Base-by-base conservation (phyloP, 2,113 vertebrate species). In the Tragelaphus imberbis region DNA sequence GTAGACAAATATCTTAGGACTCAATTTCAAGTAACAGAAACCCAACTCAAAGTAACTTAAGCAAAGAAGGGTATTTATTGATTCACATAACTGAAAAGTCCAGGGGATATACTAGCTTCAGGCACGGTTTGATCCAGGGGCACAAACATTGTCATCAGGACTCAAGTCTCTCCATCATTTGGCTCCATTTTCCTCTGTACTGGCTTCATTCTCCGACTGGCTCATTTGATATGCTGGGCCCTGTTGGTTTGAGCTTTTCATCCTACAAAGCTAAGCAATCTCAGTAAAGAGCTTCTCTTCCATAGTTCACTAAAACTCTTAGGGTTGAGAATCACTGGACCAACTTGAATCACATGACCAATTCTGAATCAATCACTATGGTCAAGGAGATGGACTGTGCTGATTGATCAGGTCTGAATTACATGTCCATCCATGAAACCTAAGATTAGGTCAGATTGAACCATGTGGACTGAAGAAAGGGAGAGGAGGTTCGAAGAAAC, bases 61-160 rank as follows among this genome's bases (percentile, higher is more conserved):
- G 94, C 95, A 98, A 97, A 97, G 95, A 97, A 97, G 82, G 85
- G 82, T 91, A 97, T 98, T 98, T 98, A 98, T 98, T 98, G 96
- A 95, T 96, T 97, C 96, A 98, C 98, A 95, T 95, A 98, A 97
- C 96, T 97, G 97, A 65, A 97, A 93, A 97, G 97, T 98, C 96
- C 95, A 97, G 75, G 97, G 96, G 89, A 87, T 97, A 95, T 97
- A 94, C 90, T 97, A 97, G 98, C 98, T 98, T 98, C 98, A 98
- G 98, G 98, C 98, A 98, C 97, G 3, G 96, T 36, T 97, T 97
- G 97, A 98, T 97, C 96, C 96, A 98, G 97, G 97, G 96, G 93
- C 84, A 97, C 84, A 96, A 87, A 98, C 14, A 88, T 30, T 95
- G 88, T 97, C 91, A 91, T 97, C 95, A 98, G 95, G 88, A 98